Percentiles rank a stretch among this genome's conserved stretches.
phyloP scores from a whole-genome alignment of 2,797 vertebrate genomes.

The Phyllotis vaccarum region DNA sequence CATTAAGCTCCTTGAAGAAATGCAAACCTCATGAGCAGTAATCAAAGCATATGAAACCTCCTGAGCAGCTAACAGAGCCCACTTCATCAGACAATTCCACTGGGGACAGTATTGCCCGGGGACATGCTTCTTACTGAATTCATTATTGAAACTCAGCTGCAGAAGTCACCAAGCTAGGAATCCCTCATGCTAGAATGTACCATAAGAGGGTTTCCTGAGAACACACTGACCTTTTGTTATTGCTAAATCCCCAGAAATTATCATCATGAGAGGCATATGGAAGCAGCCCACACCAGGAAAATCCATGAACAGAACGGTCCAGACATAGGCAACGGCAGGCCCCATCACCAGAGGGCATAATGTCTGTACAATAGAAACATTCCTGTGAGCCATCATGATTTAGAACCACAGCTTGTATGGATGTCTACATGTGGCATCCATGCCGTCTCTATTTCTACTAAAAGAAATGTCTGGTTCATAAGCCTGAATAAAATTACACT shows the following conservation, averaged over 20 bases:
- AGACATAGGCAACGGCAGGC: neutral
- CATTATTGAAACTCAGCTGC: constrained; percentile 57
- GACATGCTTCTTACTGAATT: constrained; percentile 47
- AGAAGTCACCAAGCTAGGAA: constrained; percentile 35
- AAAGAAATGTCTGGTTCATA: neutral
- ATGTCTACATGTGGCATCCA: neutral
- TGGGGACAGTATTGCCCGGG: constrained; percentile 60
- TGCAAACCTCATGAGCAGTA: constrained; percentile 75
- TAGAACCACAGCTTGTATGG: neutral
- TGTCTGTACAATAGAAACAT: neutral
- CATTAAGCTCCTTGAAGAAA: constrained; percentile 81
- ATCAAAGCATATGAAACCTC: constrained; percentile 75
- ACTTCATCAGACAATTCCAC: constrained; percentile 77
- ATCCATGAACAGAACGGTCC: neutral
- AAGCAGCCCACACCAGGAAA: neutral
- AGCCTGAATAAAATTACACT: constrained; percentile 1
- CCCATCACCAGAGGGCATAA: neutral
- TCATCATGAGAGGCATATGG: constrained; percentile 31
- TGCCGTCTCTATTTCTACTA: neutral
- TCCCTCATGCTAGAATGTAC: neutral
- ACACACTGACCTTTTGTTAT: constrained; percentile 49
- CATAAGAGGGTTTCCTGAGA: constrained; percentile 48
- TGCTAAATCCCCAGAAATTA: constrained; percentile 57
- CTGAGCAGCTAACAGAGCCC: constrained; percentile 66
- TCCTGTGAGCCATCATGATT: neutral